Percentiles rank a stretch among this genome's conserved stretches.
Evolutionary conservation across 2,113 vertebrate genomes (phyloP).

Genomic region (Smithornis capensis): DNA sequence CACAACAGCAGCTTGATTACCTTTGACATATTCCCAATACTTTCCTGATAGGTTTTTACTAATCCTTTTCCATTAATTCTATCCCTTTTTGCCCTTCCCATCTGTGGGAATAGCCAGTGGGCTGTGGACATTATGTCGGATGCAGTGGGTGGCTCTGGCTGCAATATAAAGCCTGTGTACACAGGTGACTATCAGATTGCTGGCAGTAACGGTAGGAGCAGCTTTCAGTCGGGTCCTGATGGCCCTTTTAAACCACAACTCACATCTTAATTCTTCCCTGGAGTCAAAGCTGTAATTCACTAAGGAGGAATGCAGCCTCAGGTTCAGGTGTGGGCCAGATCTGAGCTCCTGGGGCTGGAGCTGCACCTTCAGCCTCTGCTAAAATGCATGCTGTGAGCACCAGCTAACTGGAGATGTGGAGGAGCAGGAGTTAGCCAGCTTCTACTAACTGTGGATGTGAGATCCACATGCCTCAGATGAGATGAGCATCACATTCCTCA

Average conservation of each 20-base stretch:
- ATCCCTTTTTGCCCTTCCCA: neutral
- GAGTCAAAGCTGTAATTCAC: neutral
- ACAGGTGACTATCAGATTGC: rapidly evolving
- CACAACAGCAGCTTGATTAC: neutral
- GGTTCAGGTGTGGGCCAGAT: neutral
- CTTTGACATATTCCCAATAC: neutral
- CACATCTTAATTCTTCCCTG: neutral
- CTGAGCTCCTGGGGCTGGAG: neutral
- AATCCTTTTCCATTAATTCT: neutral
- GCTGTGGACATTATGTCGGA: neutral
- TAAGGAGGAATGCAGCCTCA: neutral
- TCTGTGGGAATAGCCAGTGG: neutral
- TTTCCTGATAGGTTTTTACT: neutral
- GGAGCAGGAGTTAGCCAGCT: neutral
- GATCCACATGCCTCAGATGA: neutral
- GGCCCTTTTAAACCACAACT: neutral
- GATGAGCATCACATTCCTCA: neutral
- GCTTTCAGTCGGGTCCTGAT: neutral
- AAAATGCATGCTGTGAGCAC: neutral
- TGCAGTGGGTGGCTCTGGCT: neutral
- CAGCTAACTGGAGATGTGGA: neutral
- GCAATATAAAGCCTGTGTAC: neutral
- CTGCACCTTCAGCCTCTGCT: neutral
- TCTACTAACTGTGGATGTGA: too few relatives aligned
- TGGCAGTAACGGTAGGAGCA: neutral